phyloP scores from a whole-genome alignment of 2,888 invertebrate species.

The Suillia variegata region DNA sequence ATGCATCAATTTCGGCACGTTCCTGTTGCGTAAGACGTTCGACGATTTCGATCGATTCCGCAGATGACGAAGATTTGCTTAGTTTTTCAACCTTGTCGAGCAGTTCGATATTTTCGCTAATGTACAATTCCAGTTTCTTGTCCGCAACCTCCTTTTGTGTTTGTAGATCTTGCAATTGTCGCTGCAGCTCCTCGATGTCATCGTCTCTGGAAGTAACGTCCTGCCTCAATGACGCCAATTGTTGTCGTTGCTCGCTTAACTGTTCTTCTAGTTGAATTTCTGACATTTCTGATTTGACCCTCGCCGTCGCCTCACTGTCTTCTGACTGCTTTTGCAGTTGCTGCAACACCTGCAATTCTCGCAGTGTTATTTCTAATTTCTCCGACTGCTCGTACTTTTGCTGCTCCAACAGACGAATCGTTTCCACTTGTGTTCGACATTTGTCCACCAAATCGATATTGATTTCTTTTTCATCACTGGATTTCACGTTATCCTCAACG shows the following conservation, averaged over 20 bases:
- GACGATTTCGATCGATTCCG: slow-evolving; percentile 77
- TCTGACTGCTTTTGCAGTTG: slow-evolving; percentile 59
- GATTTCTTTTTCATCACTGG: neutral
- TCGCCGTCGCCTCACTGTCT: slow-evolving; percentile 69
- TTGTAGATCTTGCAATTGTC: slow-evolving; percentile 59
- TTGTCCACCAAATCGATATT: slow-evolving; percentile 34
- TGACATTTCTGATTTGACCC: slow-evolving; percentile 79
- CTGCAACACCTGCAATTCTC: slow-evolving; percentile 60
- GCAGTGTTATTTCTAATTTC: slow-evolving; percentile 65
- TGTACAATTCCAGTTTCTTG: slow-evolving; percentile 69
- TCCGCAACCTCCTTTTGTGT: slow-evolving; percentile 68
- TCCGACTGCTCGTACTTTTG: slow-evolving; percentile 73
- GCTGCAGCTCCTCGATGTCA: slow-evolving; percentile 63
- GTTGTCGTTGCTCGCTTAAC: slow-evolving; percentile 62
- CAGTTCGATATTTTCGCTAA: slow-evolving; percentile 76
- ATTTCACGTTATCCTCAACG: slow-evolving; percentile 33
- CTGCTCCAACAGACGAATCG: slow-evolving; percentile 56
- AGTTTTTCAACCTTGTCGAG: slow-evolving; percentile 75
- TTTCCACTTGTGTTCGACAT: slow-evolving; percentile 46
- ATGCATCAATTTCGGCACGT: slow-evolving; percentile 72
- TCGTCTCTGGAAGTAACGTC: slow-evolving; percentile 63
- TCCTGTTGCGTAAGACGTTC: slow-evolving; percentile 74
- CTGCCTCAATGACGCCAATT: slow-evolving; percentile 61
- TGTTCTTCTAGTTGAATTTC: slow-evolving; percentile 81
- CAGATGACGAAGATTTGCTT: slow-evolving; percentile 73